Evolutionary conservation across 2,888 invertebrate species (phyloP).

Genomic region (Dicyrtomina minuta): DNA sequence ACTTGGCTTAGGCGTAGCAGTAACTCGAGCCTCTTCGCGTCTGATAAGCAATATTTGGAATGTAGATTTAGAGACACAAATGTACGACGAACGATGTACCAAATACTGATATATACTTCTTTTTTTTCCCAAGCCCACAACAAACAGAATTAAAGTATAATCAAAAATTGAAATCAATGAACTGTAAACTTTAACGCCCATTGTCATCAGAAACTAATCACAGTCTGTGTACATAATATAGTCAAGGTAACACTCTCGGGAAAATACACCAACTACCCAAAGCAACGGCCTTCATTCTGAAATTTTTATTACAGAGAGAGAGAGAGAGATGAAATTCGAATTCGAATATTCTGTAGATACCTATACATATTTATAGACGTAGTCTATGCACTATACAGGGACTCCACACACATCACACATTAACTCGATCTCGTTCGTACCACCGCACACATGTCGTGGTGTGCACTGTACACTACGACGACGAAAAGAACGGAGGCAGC

Average conservation of each 20-base stretch:
- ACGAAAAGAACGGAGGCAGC: neutral
- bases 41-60: no score
- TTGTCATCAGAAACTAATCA: slow-evolving; percentile 28
- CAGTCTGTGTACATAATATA: slow-evolving; percentile 10
- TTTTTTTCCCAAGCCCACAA: neutral
- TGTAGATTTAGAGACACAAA: no score
- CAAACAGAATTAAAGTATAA: slow-evolving; percentile 2
- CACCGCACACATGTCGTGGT: neutral
- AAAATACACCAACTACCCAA: neutral
- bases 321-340: neutral
- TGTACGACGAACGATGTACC: no score
- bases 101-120: no score
- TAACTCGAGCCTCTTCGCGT: no score
- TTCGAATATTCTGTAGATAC: neutral
- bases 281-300: slow-evolving; percentile 5
- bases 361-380: neutral
- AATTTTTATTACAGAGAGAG: slow-evolving; percentile 10
- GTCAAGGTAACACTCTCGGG: slow-evolving; percentile 13
- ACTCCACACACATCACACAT: neutral
- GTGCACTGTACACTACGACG: neutral
- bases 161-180: slow-evolving; percentile 30
- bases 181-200: slow-evolving; percentile 28
- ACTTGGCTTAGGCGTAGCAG: no score
- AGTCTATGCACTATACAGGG: neutral
- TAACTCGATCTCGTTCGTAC: neutral